Conservation (phyloP, 2,113 vertebrate species). For the Lucifuga dentata region DNA sequence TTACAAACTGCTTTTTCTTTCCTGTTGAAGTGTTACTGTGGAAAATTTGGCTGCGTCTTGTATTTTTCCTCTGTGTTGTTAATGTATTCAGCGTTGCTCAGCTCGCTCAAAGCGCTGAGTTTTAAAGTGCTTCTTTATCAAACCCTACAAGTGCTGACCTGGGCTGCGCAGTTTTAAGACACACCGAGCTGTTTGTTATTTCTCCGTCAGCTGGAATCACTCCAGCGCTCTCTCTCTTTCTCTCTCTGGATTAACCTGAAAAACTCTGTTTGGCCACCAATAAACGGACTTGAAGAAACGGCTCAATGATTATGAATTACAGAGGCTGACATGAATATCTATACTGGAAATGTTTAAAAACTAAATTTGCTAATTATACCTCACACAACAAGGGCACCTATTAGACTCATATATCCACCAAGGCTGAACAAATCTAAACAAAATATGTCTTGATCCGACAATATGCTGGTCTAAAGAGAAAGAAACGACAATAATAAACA, state of each 20-base stretch:
- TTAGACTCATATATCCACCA: no score
- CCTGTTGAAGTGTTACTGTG: not conserved
- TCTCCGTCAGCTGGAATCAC: constrained; percentile 23
- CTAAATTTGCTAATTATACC: no score
- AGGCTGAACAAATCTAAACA: no score
- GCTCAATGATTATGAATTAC: no score
- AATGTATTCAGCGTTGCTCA: not conserved
- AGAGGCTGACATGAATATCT: no score
- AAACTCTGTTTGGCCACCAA: not conserved
- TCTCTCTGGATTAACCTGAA: constrained; percentile 18
- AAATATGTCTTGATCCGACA: no score
- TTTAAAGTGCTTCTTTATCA: constrained; percentile 49
- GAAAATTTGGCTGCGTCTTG: not conserved
- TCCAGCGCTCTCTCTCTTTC: constrained; percentile 7
- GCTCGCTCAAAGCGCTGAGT: constrained; percentile 20
- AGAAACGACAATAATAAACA: no score
- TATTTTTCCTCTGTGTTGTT: not conserved
- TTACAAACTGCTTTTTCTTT: not conserved
- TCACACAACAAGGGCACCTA: no score
- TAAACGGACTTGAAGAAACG: constrained; percentile 15
- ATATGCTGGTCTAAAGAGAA: no score
- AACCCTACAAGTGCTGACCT: constrained; percentile 50
- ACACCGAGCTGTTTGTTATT: constrained; percentile 33
- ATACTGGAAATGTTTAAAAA: no score
- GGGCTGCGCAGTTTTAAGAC: constrained; percentile 30